These are phyloP conservation scores for Tamias sibiricus DNA, from an alignment of 2,113 vertebrate genomes.

Conservation along the genomic window DNA sequence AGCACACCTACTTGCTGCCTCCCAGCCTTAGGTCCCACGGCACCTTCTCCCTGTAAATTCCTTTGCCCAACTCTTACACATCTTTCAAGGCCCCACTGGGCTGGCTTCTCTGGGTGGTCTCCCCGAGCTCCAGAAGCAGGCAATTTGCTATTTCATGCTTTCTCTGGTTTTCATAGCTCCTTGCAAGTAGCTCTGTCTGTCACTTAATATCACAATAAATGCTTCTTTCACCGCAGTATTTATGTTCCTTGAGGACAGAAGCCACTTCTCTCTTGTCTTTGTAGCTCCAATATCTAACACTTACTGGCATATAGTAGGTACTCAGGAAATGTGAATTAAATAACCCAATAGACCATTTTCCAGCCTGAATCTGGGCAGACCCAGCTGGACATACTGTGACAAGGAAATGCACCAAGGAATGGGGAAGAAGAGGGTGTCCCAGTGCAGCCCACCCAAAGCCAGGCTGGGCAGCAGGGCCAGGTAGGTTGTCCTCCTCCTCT, in stretches of 20 bases:
- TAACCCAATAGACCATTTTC: background rate
- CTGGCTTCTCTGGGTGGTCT: background rate
- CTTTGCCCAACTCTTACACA: background rate
- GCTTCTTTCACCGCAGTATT: background rate
- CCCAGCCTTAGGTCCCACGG: background rate
- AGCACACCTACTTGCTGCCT: background rate
- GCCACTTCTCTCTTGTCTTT: background rate
- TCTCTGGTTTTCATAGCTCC: background rate
- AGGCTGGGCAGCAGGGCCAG: background rate
- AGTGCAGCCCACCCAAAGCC: background rate
- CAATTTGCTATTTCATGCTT: background rate
- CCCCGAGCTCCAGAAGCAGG: background rate
- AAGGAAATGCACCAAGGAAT: background rate
- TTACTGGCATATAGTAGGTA: background rate
- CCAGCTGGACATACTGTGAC: background rate
- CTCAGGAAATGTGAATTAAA: background rate
- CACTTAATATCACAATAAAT: background rate
- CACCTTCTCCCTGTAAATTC: background rate
- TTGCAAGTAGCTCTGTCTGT: background rate
- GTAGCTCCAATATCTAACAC: background rate
- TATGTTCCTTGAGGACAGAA: background rate
- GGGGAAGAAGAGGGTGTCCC: background rate
- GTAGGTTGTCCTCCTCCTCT: background rate
- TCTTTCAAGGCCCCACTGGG: background rate
- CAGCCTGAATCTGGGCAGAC: background rate